phyloP scores from a whole-genome alignment of 2,888 invertebrate species.

The Deroplatys truncata region DNA sequence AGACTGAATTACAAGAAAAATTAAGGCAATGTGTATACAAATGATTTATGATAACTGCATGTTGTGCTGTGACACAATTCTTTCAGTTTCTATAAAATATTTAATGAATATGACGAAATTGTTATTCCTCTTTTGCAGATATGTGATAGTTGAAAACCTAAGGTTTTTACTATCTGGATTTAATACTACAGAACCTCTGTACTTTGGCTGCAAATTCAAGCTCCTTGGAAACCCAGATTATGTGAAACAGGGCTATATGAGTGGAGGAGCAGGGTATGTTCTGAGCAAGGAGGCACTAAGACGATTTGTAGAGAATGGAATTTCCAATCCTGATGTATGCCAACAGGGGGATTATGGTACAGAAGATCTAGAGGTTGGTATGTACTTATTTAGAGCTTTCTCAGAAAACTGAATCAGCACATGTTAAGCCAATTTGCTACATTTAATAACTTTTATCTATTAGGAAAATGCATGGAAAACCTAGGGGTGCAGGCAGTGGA shows the following conservation, averaged over 20 bases:
- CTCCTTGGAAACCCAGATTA: slow-evolving; percentile 49
- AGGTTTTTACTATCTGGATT: slow-evolving; percentile 82
- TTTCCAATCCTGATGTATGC: slow-evolving; percentile 64
- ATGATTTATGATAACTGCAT: no score
- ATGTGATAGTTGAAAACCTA: slow-evolving; percentile 92
- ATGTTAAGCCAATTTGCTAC: not conserved
- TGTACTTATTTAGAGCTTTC: slow-evolving; percentile 22
- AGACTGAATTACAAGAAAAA: no score
- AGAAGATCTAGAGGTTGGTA: slow-evolving; percentile 90
- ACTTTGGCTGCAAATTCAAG: slow-evolving; percentile 88
- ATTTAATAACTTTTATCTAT: slow-evolving; percentile 10
- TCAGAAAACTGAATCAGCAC: not conserved
- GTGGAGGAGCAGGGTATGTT: slow-evolving; percentile 92
- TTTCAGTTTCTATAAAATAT: no score
- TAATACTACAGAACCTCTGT: slow-evolving; percentile 69
- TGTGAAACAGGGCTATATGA: slow-evolving; percentile 83
- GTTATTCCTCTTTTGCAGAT: slow-evolving; percentile 52
- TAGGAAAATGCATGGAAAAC: slow-evolving; percentile 77
- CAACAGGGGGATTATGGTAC: slow-evolving; percentile 66
- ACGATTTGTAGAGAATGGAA: slow-evolving; percentile 69
- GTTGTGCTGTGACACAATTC: no score
- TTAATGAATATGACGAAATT: not conserved
- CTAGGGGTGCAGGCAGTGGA: slow-evolving; percentile 85
- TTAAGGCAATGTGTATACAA: no score
- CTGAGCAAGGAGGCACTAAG: slow-evolving; percentile 77